Base-by-base conservation (phyloP, 53 echinoderm and acorn worm genomes). In the Holothuria leucospilota region DNA sequence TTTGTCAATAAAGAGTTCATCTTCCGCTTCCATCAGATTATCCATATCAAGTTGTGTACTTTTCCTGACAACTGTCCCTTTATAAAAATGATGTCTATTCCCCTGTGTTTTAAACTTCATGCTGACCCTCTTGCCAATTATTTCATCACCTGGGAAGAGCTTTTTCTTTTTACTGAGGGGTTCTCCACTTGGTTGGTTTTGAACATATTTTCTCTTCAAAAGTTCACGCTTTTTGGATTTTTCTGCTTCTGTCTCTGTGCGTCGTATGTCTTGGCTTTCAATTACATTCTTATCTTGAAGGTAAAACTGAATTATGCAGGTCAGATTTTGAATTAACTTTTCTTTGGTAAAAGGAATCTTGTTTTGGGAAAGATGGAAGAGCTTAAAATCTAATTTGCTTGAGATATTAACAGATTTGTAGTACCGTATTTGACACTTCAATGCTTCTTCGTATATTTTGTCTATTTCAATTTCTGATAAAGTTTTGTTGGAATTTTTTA, bases 351-450 rank as follows among this genome's bases (percentile, higher is more conserved):
- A 72, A 53, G 52, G 69, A 29, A 68, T 85, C 11, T 60, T 72
- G 38, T 59, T 69, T 5, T 85, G 85, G 11, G 85, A 74, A 20
- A 85, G 29, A 68, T 85, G 62, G 60, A 85, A 85, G 13, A 85
- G 73, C 72, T 85, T 85, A 46, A 41, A 26, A 59, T 85, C 73
- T 13, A 85, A 52, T 53, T 85, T 85, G 8, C 29, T 85, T 11
- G 68, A 68, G 38, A 60, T 71, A 16, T 69, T 85, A 38, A 85
- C 86, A 7, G 86, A 85, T 74, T 85, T 84, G 68, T 84, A 84
- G 49, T 67, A 84, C 42, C 68, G 16, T 28, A 84, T 66, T 38
- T 84, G 84, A 21, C 20, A 41, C 39, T 67, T 67, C 3, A 68
- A 61, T 20, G 84, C 67, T 20, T 65, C 52, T 29, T 68, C n/a